Percentiles rank a stretch among this genome's conserved stretches.
phyloP scores from a whole-genome alignment of 2,797 vertebrate species.

The Micromesistius poutassou region DNA sequence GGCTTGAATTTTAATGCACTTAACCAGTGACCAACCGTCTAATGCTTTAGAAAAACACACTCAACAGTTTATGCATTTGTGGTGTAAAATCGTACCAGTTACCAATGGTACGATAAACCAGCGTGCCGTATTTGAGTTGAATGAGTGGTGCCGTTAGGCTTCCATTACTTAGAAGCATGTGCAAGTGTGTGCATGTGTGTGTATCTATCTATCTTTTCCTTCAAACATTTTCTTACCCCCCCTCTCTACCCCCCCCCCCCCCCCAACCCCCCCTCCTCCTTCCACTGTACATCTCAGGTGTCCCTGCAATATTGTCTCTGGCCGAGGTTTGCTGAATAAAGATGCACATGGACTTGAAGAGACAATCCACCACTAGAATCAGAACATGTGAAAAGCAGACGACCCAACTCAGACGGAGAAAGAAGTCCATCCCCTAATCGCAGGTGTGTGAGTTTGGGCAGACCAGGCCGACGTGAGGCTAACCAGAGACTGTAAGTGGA shows the following conservation, averaged over 20 bases:
- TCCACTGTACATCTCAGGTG: conserved; percentile 68
- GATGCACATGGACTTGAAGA: conserved; percentile 60
- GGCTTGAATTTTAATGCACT: conserved; percentile 71
- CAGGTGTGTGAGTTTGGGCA: conserved; percentile 28
- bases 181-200: background rate
- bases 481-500: conserved; percentile 35
- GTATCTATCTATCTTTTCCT: background rate
- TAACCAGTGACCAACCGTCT: conserved; percentile 13
- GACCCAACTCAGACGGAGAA: conserved; percentile 54
- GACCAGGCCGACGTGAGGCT: conserved; percentile 53
- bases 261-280: background rate
- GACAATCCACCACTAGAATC: conserved; percentile 56
- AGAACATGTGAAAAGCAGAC: conserved; percentile 51
- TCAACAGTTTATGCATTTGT: background rate
- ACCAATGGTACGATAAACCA: background rate
- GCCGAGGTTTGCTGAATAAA: conserved; percentile 61
- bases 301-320: conserved; percentile 57
- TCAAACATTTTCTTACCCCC: conserved; percentile 31
- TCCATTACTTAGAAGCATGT: background rate
- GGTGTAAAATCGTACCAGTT: background rate
- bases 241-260: background rate
- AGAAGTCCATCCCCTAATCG: conserved; percentile 57
- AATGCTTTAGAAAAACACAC: background rate
- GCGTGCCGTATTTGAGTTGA: background rate
- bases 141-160: background rate